phyloP scores from a whole-genome alignment of 2,113 vertebrate genomes.

The Euleptes europaea region DNA sequence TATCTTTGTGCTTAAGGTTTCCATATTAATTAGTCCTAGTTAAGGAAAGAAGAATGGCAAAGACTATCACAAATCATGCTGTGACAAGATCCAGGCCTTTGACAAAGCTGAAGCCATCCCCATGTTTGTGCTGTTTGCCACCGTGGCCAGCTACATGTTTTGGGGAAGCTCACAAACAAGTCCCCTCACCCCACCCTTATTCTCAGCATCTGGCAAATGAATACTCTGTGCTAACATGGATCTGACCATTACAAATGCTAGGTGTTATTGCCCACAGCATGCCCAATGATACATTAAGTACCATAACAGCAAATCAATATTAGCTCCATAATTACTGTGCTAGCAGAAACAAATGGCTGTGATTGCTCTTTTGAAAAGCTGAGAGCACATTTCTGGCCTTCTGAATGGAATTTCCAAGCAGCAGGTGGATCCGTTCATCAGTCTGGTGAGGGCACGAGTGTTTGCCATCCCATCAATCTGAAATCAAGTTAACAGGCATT shows the following conservation, averaged over 20 bases:
- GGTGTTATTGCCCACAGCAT: background rate
- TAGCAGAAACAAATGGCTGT: background rate
- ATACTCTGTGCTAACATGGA: background rate
- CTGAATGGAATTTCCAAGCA: conserved; percentile 38
- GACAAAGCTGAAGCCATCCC: background rate
- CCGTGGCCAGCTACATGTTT: too few species aligned
- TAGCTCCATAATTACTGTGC: background rate
- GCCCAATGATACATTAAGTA: background rate
- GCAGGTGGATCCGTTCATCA: conserved; percentile 43
- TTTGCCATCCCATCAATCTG: conserved; percentile 53
- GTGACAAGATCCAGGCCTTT: background rate
- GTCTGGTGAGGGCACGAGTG: conserved; percentile 44
- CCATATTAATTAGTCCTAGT: too few species aligned
- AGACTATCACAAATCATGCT: too few species aligned
- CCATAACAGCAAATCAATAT: conserved; percentile 23
- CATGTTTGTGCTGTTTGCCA: background rate
- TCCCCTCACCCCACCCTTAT: background rate
- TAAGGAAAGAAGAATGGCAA: too few species aligned
- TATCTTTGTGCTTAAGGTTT: too few species aligned
- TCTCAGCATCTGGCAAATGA: background rate
- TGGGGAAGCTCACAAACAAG: background rate
- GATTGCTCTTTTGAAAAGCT: conserved; percentile 24
- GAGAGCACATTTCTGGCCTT: conserved; percentile 36
- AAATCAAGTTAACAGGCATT: conserved; percentile 52
- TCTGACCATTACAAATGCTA: background rate